Percentiles rank a stretch among this genome's conserved stretches.
Evolutionary conservation across 2,888 invertebrate genomes (phyloP).

Genomic region (Endotricha flammealis): DNA sequence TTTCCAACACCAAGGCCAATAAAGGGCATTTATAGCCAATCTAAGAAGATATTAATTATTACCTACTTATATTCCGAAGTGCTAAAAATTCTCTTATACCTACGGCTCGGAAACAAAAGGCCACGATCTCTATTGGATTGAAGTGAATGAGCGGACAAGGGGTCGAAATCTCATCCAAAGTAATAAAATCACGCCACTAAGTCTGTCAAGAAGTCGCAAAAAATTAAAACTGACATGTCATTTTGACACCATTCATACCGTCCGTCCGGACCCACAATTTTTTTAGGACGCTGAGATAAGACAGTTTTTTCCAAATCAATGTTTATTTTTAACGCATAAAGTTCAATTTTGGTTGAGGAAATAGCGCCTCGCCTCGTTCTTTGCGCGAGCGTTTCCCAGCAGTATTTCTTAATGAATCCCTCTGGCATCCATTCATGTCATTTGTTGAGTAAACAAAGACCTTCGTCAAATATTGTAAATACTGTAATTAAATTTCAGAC

Average conservation of each 20-base stretch:
- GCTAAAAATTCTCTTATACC: background rate
- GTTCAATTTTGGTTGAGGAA: conserved; percentile 20
- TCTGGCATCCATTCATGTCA: conserved; percentile 68
- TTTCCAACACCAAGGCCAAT: no score
- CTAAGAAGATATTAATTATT: no score
- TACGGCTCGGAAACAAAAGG: no score
- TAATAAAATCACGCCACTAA: conserved; percentile 29
- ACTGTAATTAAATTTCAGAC: conserved; percentile 37
- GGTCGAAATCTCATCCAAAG: conserved; percentile 9
- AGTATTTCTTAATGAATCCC: conserved; percentile 70
- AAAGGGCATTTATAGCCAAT: no score
- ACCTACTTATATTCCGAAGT: no score
- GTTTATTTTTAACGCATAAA: conserved; percentile 25
- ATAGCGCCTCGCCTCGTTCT: conserved; percentile 14
- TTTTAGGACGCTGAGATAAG: conserved; percentile 14
- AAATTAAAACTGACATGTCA: conserved; percentile 66
- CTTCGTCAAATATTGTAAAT: conserved; percentile 54
- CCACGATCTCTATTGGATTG: conserved; percentile 2
- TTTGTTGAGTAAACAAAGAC: conserved; percentile 68
- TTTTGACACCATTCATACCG: conserved; percentile 74
- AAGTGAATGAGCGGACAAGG: conserved; percentile 17
- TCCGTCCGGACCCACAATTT: conserved; percentile 45
- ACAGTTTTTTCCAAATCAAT: conserved; percentile 1
- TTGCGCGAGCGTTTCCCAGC: conserved; percentile 41
- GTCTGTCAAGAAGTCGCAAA: conserved; percentile 53